These are phyloP conservation scores for Propsilocerus akamusi DNA, from an alignment of 1,140 invertebrate species.

Conservation along the genomic window DNA sequence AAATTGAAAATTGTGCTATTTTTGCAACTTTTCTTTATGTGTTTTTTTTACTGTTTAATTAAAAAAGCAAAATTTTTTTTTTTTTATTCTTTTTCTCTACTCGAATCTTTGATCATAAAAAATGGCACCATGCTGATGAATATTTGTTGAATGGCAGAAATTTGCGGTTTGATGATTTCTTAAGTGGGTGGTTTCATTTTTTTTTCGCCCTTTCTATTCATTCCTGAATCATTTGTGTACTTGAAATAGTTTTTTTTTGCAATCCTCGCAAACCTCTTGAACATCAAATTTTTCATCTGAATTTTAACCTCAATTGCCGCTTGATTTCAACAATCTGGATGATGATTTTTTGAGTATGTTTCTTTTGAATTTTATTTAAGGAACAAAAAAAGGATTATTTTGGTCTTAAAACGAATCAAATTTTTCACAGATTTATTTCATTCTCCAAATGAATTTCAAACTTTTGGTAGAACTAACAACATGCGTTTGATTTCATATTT, in stretches of 20 bases:
- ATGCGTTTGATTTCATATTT: neutral
- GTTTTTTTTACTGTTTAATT: neutral
- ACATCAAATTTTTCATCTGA: neutral
- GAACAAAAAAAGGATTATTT: neutral
- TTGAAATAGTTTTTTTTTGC: neutral
- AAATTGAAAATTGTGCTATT: neutral
- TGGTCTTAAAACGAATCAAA: neutral
- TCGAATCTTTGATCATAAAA: neutral
- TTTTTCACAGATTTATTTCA: neutral
- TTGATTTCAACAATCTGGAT: neutral
- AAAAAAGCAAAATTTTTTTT: neutral
- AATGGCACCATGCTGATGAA: no score
- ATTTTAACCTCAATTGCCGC: neutral
- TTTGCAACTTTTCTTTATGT: neutral
- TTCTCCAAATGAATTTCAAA: neutral
- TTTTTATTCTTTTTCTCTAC: neutral
- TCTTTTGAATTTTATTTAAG: neutral
- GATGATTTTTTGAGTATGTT: neutral
- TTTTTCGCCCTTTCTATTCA: no score
- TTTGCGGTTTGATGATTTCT: conserved; percentile 1
- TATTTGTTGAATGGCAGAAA: no score
- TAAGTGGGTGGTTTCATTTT: conserved; percentile 1
- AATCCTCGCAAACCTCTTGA: neutral
- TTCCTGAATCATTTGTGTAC: no score
- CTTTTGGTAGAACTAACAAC: neutral